Base-by-base conservation (phyloP, 1,140 invertebrate genomes). In the Caenorhabditis inopinata region DNA sequence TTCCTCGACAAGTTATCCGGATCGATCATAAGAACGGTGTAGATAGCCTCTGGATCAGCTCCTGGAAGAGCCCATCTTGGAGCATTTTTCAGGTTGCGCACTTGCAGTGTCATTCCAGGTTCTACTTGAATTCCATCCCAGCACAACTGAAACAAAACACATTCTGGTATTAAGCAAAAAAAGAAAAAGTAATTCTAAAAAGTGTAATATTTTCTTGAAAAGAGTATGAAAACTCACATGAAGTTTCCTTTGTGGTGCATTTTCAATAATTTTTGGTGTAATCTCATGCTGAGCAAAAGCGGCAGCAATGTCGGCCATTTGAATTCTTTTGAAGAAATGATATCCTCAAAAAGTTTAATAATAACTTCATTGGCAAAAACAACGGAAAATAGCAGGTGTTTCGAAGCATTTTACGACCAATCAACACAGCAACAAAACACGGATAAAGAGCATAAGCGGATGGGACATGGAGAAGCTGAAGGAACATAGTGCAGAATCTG, bases 11-110 rank as follows among this genome's bases (percentile, higher is more conserved):
- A 79, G 73, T 88, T 88, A 78, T 88, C 87, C 2, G 87, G 87
- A 81, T 88, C 87, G 77, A 88, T 89, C 87, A 88, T 88, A 27
- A 89, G 82, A 21, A 88, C 62, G 18, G 86, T 84, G 79, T 85
- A 88, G 11, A 85, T 89, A 4, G 76, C 80, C 74, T 88, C 87
- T 18, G 87, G 87, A 76, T 88, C 87, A 45, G 85, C 88, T 35
- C 78, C 78, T 42, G 87, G 87, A 12, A 88, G 53, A 29, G 83
- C 85, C 42, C 87, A 85, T 21, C 87, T 77, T 16, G 87, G 87
- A 12, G 87, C 87, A 85, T 86, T 86, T 75, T 88, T 88, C 25
- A 88, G 68, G 79, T 88, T 87, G 7, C 85, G 73, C 11, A 82
- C 58, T 12, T 80, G 45, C n/a, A 88, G 27, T 45, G 87, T 88